Evolutionary conservation across 2,888 invertebrate species (phyloP).

Genomic region (Pyrochroa serraticornis): DNA sequence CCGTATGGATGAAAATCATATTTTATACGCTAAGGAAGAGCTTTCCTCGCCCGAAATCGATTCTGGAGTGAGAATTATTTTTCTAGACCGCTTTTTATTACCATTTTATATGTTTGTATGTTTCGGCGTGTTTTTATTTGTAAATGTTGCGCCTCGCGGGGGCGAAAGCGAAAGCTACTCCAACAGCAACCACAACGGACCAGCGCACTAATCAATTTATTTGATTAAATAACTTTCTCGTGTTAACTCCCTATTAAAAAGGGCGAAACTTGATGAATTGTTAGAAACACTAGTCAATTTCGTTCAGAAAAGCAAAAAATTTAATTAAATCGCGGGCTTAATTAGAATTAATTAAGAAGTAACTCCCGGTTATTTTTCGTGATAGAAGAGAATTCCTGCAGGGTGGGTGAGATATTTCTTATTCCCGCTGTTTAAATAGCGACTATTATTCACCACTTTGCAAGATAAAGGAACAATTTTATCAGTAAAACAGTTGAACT

Average conservation of each 20-base stretch:
- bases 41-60: conserved; percentile 50
- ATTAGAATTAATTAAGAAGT: too few relatives aligned
- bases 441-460: conserved; percentile 47
- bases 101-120: conserved; percentile 50
- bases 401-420: background rate
- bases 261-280: too few relatives aligned
- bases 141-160: conserved; percentile 5
- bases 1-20: conserved; percentile 61
- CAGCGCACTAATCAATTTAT: conserved; percentile 1
- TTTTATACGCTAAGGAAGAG: conserved; percentile 54
- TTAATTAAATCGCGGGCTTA: too few relatives aligned
- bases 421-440: conserved; percentile 11
- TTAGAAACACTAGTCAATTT: too few relatives aligned
- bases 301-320: too few relatives aligned
- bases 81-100: conserved; percentile 48
- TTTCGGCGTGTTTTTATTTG: conserved; percentile 14
- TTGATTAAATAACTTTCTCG: conserved; percentile 1
- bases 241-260: too few relatives aligned
- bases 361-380: too few relatives aligned
- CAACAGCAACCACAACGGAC: background rate
- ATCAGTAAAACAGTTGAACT: conserved; percentile 57
- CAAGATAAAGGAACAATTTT: conserved; percentile 58
- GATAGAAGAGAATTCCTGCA: too few relatives aligned
- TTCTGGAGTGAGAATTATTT: conserved; percentile 53
- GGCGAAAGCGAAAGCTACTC: background rate